Evolutionary conservation across 2,113 vertebrate species (phyloP).

Genomic region (Gallinago undulata): DNA sequence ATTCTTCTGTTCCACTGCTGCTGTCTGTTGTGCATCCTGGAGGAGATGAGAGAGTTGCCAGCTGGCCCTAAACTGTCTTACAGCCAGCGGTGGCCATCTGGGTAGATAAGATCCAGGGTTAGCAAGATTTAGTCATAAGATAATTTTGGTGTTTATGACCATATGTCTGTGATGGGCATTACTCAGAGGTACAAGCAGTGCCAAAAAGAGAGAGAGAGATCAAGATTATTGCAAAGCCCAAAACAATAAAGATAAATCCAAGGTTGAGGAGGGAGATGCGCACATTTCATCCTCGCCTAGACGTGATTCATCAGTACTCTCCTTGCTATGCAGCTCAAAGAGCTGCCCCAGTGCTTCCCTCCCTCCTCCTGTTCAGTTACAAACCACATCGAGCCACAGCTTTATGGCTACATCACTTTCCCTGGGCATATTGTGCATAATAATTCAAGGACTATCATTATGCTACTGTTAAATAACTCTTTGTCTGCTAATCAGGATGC

Average conservation of each 20-base stretch:
- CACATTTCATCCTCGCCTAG: neutral
- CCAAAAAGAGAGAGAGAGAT: neutral
- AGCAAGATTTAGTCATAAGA: slow-evolving; percentile 4
- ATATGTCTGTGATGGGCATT: slow-evolving; percentile 1
- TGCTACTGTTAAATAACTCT: neutral
- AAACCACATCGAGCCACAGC: accelerated
- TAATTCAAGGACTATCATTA: neutral
- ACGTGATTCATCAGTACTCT: slow-evolving; percentile 5
- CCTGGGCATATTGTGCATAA: neutral
- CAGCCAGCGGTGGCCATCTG: neutral
- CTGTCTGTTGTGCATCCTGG: neutral
- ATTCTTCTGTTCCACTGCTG: neutral
- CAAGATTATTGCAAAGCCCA: neutral
- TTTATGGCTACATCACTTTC: neutral
- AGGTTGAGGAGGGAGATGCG: neutral
- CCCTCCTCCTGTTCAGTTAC: neutral
- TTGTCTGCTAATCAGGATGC: neutral
- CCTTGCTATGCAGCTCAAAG: neutral
- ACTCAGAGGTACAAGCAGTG: neutral
- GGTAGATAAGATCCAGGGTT: neutral
- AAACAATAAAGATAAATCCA: slow-evolving; percentile 15
- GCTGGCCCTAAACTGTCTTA: neutral
- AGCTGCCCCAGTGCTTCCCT: neutral
- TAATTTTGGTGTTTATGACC: neutral
- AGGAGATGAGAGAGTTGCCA: neutral